Evolutionary conservation across 1,140 invertebrate species (phyloP), one percentile per base, ranked within the genome.

Genomic region (Proctacanthus coquilletti): DNA sequence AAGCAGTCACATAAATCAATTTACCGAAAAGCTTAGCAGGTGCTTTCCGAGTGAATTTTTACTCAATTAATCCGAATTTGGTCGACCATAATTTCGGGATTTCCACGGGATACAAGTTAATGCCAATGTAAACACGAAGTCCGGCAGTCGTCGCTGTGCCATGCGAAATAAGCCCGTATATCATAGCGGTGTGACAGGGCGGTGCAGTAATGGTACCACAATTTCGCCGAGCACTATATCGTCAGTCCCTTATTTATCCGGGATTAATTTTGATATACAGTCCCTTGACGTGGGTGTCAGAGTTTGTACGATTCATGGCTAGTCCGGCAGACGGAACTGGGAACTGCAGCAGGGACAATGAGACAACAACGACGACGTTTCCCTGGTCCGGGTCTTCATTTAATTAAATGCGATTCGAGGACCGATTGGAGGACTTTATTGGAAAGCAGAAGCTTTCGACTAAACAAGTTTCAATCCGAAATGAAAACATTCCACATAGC

Each of bases 1-100:
- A n/a, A n/a, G n/a, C n/a, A n/a, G n/a, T n/a, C 27, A 11, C 27
- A 29, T 29, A 29, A 29, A 29, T 29, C 27, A 29, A 29, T 29
- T 29, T 13, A 29, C 11, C 27, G 15, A 29, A 29, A 11, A 29
- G 27, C 27, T 29, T 29, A 29, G 27, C 27, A 29, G 27, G 27
- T 29, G 27, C 27, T 13, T 29, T 29, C 15, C n/a, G 11, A 13
- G 27, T 29, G 27, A 29, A 29, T 29, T 29, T 29, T 29, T 29
- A 29, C 27, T 29, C 27, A 29, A 29, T 29, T 29, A 29, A 29
- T 29, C 27, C 27, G 15, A 29, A 29, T 29, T 29, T 29, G 15
- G 27, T 14, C 27, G 27, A 29, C 27, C 27, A 29, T 29, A 29
- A 29, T 29, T 29, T 29, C 27, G 15, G 27, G 15, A 14, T 29